Base-by-base conservation (phyloP, 2,113 vertebrate genomes). In the Excalfactoria chinensis region DNA sequence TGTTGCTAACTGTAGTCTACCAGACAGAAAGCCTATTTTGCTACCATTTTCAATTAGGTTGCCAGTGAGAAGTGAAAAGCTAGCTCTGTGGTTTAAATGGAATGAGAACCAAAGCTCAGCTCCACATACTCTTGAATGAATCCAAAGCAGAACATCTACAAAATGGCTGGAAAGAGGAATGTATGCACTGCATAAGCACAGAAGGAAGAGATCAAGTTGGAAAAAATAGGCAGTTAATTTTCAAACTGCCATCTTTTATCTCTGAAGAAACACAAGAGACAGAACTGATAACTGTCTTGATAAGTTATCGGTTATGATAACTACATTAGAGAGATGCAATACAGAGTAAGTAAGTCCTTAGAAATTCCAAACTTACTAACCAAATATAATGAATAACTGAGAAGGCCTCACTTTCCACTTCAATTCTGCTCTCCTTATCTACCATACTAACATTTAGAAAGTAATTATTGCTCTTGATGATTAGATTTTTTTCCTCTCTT, bases 401-500 rank as follows among this genome's bases (percentile, higher is more conserved):
- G 59, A 67, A 62, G 59, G 30, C 10, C 40, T 34, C 41, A 88
- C 13, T 5, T 94, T 90, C 51, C 37, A 60, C 94, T 96, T 95
- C 53, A 85, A 12, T 93, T 96, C 89, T 93, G 35, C 18, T 85
- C 19, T 83, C 69, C 92, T 97, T 96, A 96, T 95, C 73, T 77
- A 35, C 60, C 81, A 55, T 84, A 66, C 79, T 96, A 96, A 96
- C 97, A 96, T 96, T 96, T 96, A 89, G 81, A 95, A 96, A 96
- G 89, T 55, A 97, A 97, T 96, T 96, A 97, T 89, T 95, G 64
- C 55, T 96, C 88, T 86, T 84, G 40, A 82, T 87, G 89, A 95
- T 96, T 97, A 97, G 95, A 87, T 13, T 55, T 56, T 69, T 44
- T 90, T 48, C 23, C 71, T 22, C 35, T 75, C 93, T 93, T 92